Percentiles rank a stretch among this genome's conserved stretches.
Evolutionary conservation across 92 coral and sea anemone genomes (phyloP).

Genomic region (Meandrina meandrites): DNA sequence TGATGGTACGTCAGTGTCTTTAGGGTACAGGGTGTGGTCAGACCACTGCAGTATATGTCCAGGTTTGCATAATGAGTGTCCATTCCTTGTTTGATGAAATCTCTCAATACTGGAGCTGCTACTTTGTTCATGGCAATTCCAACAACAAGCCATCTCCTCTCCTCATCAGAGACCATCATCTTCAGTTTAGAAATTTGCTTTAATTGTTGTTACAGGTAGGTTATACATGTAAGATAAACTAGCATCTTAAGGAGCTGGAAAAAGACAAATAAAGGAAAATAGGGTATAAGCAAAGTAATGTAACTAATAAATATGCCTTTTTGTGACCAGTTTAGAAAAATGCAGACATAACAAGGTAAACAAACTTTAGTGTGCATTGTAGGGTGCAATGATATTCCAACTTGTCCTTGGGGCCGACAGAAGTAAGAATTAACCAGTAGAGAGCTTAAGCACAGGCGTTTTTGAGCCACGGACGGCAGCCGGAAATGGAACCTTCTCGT

Average conservation of each 20-base stretch:
- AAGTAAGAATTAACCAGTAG: too few relatives aligned
- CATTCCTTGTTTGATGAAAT: background rate
- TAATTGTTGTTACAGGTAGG: background rate
- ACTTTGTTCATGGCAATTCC: constrained; percentile 12
- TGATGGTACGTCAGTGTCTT: constrained; percentile 9
- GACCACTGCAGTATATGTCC: background rate
- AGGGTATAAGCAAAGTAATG: background rate
- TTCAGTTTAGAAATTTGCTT: background rate
- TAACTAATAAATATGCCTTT: too few relatives aligned
- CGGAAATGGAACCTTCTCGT: too few relatives aligned
- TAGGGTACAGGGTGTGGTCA: background rate
- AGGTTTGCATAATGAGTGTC: background rate
- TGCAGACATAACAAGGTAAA: too few relatives aligned
- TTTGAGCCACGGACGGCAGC: too few relatives aligned
- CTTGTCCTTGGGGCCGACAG: too few relatives aligned
- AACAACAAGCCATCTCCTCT: constrained; percentile 14
- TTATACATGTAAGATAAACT: background rate
- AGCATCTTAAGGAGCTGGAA: background rate
- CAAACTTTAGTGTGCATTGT: too few relatives aligned
- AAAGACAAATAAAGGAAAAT: background rate
- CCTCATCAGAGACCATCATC: constrained; percentile 13
- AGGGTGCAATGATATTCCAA: too few relatives aligned
- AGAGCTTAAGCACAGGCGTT: too few relatives aligned
- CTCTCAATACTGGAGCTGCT: background rate
- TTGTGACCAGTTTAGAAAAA: too few relatives aligned